Conservation (phyloP, 2,888 invertebrate species). For the Torymus auratus region DNA sequence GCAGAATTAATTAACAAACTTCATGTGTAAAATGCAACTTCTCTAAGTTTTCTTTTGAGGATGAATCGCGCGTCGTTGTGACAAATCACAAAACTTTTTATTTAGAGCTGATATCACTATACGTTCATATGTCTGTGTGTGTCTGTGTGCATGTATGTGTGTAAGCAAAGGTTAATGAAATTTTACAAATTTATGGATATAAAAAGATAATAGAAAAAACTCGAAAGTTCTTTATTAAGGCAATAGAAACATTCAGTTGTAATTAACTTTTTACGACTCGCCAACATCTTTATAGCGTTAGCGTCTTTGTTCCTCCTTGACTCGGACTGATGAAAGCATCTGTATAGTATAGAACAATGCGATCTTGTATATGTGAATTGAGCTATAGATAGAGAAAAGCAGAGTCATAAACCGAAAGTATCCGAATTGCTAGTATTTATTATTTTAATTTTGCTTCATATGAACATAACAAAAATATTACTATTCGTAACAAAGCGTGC, state of each 20-base stretch:
- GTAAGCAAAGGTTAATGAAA: conserved; percentile 10
- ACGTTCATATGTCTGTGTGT: background rate
- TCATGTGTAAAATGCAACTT: conserved; percentile 9
- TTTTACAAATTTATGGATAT: conserved; percentile 26
- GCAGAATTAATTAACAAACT: conserved; percentile 26
- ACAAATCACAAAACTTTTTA: conserved; percentile 38
- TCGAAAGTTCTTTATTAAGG: conserved; percentile 27
- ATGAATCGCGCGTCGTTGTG: conserved; percentile 17
- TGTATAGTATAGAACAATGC: background rate
- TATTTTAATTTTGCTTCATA: background rate
- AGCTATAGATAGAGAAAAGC: background rate
- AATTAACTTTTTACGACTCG: conserved; percentile 38
- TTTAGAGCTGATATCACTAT: conserved; percentile 2
- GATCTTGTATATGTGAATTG: background rate
- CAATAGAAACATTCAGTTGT: conserved; percentile 15
- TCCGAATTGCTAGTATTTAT: background rate
- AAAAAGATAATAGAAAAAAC: conserved; percentile 11
- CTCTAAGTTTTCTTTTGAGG: conserved; percentile 10
- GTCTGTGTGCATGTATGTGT: background rate
- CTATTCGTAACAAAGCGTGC: no score
- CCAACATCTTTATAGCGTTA: conserved; percentile 21
- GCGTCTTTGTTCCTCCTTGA: conserved; percentile 22
- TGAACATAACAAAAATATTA: no score
- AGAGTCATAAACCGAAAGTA: background rate
- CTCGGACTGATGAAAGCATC: conserved; percentile 11